Evolutionary conservation across 2,888 invertebrate genomes (phyloP).

Genomic region (Eupithecia pulchellata): DNA sequence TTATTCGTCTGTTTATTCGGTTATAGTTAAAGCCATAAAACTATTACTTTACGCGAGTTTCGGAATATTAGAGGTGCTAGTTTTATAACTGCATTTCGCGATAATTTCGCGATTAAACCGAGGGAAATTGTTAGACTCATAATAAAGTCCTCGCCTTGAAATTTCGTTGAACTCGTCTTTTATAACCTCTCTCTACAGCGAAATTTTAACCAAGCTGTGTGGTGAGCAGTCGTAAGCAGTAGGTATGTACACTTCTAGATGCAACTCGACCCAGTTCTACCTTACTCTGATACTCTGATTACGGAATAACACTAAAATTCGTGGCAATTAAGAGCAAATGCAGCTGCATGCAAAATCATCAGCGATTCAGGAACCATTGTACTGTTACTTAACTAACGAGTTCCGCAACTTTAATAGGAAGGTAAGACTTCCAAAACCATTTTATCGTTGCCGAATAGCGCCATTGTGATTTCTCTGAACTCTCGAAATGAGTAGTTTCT

Average conservation of each 20-base stretch:
- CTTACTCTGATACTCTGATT: background rate
- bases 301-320: background rate
- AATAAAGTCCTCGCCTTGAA: background rate
- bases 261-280: slow-evolving; percentile 15
- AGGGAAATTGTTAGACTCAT: background rate
- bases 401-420: slow-evolving; percentile 30
- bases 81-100: background rate
- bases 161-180: slow-evolving; percentile 1
- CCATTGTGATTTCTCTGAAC: slow-evolving; percentile 37
- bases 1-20: background rate
- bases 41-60: slow-evolving; percentile 1
- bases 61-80: background rate
- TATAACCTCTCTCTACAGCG: background rate
- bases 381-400: slow-evolving; percentile 29
- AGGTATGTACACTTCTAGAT: slow-evolving; percentile 20
- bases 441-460: slow-evolving; percentile 29
- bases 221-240: background rate
- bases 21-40: background rate
- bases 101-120: background rate
- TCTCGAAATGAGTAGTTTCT: slow-evolving; percentile 33
- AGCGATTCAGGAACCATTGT: slow-evolving; percentile 13
- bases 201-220: background rate
- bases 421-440: slow-evolving; percentile 34
- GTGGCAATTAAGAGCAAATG: slow-evolving; percentile 8
- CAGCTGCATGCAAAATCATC: slow-evolving; percentile 13